Base-by-base conservation (phyloP, 2,113 vertebrate species). In the Cephalopterus ornatus region DNA sequence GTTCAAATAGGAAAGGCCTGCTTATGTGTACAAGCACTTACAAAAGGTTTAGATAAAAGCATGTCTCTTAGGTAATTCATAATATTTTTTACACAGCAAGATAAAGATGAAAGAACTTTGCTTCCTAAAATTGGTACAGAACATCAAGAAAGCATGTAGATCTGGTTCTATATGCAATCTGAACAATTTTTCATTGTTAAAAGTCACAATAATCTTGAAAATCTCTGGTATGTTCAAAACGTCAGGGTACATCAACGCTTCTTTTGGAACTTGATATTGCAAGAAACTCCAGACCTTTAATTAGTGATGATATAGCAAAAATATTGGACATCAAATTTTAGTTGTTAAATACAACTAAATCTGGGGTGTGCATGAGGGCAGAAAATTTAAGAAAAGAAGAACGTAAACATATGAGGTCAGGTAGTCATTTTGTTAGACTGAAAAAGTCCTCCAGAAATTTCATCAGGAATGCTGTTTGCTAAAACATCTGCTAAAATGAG, bases 21-120 rank as follows among this genome's bases (percentile, higher is more conserved):
- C 71, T 88, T 92, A 88, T 49, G 50, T 56, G n/a, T 86, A 67
- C 35, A 86, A 89, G 55, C 37, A 74, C 19, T 91, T 93, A 56
- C 27, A 87, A 91, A 93, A 81, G 33, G 35, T 84, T 92, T 65
- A 91, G 80, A 94, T 86, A 89, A 95, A 96, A 97, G 80, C 73
- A 87, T 67, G 33, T 61, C 52, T 91, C 50, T 82, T 68, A 84
- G 44, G 44, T 78, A 91, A 89, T 91, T 74, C 76, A 81, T 62
- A 80, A 77, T 67, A 67, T 37, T 77, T 95, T 81, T 91, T 86
- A 81, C 27, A 41, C 47, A 91, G n/a, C 35, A 89, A 78, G 74
- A 74, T 53, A 67, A 61, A 91, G 88, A 95, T 95, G n/a, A 92
- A 95, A 95, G 73, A 91, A 73, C 19, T 71, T 94, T 88, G 9